A percentile compares a stretch with the other conserved stretches of the same genome.
Conservation (phyloP, 2,888 invertebrate genomes). For the Aphrophora alni region DNA sequence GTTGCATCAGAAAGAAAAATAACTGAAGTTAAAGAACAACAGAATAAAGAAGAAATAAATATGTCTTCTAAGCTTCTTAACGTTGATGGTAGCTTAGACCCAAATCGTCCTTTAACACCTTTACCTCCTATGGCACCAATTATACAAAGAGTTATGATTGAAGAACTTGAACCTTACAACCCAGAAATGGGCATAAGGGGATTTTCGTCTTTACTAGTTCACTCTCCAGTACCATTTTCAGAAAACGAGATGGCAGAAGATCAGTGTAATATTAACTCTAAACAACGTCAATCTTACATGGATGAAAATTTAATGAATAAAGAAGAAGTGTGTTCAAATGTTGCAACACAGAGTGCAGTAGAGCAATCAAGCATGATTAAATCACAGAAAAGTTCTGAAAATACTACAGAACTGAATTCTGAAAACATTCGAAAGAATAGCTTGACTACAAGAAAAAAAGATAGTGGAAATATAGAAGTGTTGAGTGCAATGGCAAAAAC, state of each 20-base stretch:
- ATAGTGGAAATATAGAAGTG: neutral
- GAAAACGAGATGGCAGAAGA: slow-evolving; percentile 29
- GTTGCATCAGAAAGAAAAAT: neutral
- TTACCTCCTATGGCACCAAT: slow-evolving; percentile 27
- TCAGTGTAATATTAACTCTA: neutral
- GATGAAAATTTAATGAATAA: neutral
- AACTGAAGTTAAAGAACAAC: neutral
- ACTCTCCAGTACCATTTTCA: slow-evolving; percentile 30
- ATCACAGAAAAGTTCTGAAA: neutral
- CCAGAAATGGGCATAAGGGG: slow-evolving; percentile 30
- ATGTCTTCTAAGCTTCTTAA: slow-evolving; percentile 1
- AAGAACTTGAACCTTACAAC: slow-evolving; percentile 31
- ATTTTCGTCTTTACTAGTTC: slow-evolving; percentile 23
- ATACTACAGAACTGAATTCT: neutral
- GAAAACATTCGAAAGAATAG: neutral
- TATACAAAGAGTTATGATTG: slow-evolving; percentile 29
- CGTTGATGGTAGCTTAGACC: slow-evolving; percentile 24
- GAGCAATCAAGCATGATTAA: too few relatives aligned
- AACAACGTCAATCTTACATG: neutral
- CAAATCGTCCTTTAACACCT: slow-evolving; percentile 31
- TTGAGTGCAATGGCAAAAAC: neutral
- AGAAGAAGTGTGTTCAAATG: neutral
- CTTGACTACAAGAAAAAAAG: neutral
- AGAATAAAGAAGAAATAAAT: neutral
- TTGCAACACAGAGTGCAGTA: too few relatives aligned